Conservation (phyloP, 2,113 vertebrate species). For the Trinectes maculatus region DNA sequence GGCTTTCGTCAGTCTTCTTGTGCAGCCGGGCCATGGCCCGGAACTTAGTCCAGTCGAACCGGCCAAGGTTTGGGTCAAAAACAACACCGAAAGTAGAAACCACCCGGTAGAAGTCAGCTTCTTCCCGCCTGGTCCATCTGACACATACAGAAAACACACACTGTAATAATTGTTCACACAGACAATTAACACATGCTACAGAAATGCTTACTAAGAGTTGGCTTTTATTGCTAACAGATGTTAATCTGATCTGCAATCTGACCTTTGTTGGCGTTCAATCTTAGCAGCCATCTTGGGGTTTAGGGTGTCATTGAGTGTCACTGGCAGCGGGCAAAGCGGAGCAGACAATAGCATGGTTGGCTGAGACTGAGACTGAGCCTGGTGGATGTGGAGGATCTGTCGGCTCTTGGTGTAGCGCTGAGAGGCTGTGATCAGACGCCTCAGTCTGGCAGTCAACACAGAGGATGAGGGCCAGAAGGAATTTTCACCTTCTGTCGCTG, state of each 20-base stretch:
- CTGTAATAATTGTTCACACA: too few species aligned
- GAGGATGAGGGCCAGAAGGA: conserved; percentile 95
- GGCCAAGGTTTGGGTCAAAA: conserved; percentile 91
- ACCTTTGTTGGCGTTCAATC: conserved; percentile 98
- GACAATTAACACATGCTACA: background rate
- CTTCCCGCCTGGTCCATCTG: conserved; percentile 98
- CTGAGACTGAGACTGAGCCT: conserved; percentile 82
- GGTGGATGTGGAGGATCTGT: conserved; percentile 91
- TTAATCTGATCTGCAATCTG: conserved; percentile 2
- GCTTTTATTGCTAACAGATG: background rate
- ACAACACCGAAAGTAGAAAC: conserved; percentile 98
- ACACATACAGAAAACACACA: background rate
- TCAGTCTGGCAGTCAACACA: conserved; percentile 91
- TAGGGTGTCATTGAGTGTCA: conserved; percentile 85
- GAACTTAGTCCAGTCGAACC: conserved; percentile 99
- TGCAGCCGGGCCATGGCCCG: conserved; percentile 96
- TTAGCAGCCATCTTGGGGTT: conserved; percentile 98
- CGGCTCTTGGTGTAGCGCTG: conserved; percentile 94
- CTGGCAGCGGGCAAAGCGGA: conserved; percentile 85
- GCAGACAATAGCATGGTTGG: conserved; percentile 78
- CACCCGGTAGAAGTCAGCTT: conserved; percentile 97
- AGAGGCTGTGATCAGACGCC: conserved; percentile 96
- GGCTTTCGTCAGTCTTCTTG: conserved; percentile 97
- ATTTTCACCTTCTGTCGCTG: conserved; percentile 85
- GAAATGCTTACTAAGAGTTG: background rate